Base-by-base conservation (phyloP, 2,797 vertebrate genomes). In the Sebastes matsubarae region DNA sequence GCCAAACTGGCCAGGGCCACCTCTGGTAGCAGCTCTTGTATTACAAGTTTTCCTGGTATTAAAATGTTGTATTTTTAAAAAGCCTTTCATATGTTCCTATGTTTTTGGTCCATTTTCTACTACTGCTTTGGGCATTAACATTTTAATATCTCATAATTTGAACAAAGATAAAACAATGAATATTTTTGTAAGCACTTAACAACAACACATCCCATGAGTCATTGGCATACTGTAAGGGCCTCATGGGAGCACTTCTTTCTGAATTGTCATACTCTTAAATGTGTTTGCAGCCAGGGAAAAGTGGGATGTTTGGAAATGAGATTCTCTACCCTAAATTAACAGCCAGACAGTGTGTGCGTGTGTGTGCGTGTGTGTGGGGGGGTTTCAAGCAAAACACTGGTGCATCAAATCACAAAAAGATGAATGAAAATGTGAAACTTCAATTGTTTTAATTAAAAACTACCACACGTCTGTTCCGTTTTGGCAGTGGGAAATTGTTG, bases 221-320 rank as follows among this genome's bases (percentile, higher is more conserved):
- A 8, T 8, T 64, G 50, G 60, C 38, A 50, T 2, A 52, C 25
- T 16, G 67, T 63, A 65, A 73, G 24, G 55, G 22, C n/a, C 77
- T 79, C 60, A 50, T 58, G 60, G 60, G 50, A 70, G 32, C 29
- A 30, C 7, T 55, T 72, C 3, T 50, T 61, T 20, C 22, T 36
- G 32, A 68, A 38, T 36, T 32, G 68, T 64, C 32, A 27, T 32
- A 32, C 8, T 68, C 22, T 29, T 70, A 22, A 66, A 84, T 29
- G 22, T 18, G 67, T 78, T 67, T 67, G 52, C 42, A 80, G 25
- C 59, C 22, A 8, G 50, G 30, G 4, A 30, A 36, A 59, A 20
- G 65, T 71, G 66, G 36, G 50, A 83, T 60, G 30, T 68, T 55
- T 59, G 38, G 32, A 60, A 82, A 76, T 50, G 8, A 72, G 61